Evolutionary conservation across 2,797 vertebrate genomes (phyloP).

Genomic region (Discoglossus pictus): DNA sequence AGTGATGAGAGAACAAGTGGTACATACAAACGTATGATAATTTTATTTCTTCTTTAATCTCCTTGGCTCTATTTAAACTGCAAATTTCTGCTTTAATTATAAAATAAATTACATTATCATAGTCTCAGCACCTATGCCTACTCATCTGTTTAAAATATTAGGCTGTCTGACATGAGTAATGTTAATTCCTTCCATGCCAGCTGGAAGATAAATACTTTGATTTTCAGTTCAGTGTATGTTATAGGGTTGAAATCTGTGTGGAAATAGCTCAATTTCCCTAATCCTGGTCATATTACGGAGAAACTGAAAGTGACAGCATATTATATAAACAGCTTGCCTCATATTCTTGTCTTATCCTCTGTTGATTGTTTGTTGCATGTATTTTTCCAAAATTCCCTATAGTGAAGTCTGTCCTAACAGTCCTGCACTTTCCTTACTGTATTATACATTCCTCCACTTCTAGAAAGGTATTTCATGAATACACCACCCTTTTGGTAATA

Average conservation of each 20-base stretch:
- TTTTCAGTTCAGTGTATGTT: constrained; percentile 6
- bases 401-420: too few species aligned
- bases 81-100: constrained; percentile 26
- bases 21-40: constrained; percentile 8
- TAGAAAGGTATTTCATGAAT: too few species aligned
- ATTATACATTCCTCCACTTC: too few species aligned
- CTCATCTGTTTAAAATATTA: constrained; percentile 37
- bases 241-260: constrained; percentile 22
- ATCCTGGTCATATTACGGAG: not conserved
- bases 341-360: too few species aligned
- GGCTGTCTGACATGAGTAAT: constrained; percentile 38
- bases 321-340: too few species aligned
- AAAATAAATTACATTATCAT: constrained; percentile 42
- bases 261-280: constrained; percentile 4
- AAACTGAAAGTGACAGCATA: too few species aligned
- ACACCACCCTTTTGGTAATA: too few species aligned
- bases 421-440: too few species aligned
- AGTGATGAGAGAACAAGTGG: constrained; percentile 6
- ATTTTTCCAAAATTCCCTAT: too few species aligned
- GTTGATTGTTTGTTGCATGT: too few species aligned
- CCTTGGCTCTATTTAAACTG: constrained; percentile 33
- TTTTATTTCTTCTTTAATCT: constrained; percentile 27
- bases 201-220: constrained; percentile 31
- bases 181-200: constrained; percentile 14
- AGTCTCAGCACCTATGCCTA: constrained; percentile 28